phyloP scores from a whole-genome alignment of 2,888 invertebrate genomes.

The Xylophagus ater region DNA sequence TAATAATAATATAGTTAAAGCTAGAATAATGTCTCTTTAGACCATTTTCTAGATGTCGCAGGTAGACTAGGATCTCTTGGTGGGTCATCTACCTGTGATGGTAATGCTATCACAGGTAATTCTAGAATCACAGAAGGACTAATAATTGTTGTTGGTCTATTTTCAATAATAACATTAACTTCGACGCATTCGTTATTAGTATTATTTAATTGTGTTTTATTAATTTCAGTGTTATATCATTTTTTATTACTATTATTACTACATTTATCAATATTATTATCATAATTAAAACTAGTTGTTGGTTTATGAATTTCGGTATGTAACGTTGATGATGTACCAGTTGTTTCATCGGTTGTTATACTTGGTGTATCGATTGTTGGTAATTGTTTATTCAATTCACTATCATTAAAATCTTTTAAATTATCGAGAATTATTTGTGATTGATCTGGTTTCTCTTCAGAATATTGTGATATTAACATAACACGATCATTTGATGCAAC shows the following conservation, averaged over 20 bases:
- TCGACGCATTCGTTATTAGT: conserved; percentile 17
- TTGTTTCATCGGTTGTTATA: conserved; percentile 15
- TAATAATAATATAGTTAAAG: conserved; percentile 19
- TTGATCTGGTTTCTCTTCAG: conserved; percentile 12
- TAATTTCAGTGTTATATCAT: conserved; percentile 7
- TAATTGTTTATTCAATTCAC: conserved; percentile 6
- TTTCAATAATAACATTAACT: conserved; percentile 18
- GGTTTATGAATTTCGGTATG: conserved; percentile 13
- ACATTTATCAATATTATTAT: conserved; percentile 18
- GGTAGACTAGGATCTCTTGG: conserved; percentile 35
- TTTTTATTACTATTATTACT: conserved; percentile 12
- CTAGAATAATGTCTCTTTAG: conserved; percentile 72
- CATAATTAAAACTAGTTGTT: conserved; percentile 17
- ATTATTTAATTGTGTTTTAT: conserved; percentile 14
- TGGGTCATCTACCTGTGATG: conserved; percentile 24
- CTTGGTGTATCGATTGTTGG: conserved; percentile 30
- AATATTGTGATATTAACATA: conserved; percentile 13
- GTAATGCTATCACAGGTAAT: conserved; percentile 36
- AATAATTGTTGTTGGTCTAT: conserved; percentile 18
- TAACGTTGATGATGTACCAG: conserved; percentile 7
- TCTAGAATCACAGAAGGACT: conserved; percentile 35
- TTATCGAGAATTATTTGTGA: conserved; percentile 1
- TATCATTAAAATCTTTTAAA: background rate
- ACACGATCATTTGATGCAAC: conserved; percentile 27
- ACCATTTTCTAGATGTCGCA: conserved; percentile 44